A percentile compares a stretch with the other conserved stretches of the same genome.
phyloP scores from a whole-genome alignment of 2,797 vertebrate species.

The Pseudocheirus occidentalis region DNA sequence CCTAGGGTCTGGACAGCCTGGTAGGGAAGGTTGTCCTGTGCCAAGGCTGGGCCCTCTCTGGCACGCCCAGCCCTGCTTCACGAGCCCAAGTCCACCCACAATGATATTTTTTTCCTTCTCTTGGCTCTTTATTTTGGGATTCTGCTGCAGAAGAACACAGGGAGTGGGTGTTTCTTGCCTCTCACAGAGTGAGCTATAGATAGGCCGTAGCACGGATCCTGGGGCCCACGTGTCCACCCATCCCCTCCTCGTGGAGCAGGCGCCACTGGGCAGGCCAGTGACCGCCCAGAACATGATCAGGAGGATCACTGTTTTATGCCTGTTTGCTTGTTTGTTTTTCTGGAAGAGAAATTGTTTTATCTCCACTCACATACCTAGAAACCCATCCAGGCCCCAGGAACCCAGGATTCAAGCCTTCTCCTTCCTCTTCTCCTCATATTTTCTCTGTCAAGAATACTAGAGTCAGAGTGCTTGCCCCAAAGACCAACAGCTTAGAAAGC shows the following conservation, averaged over 20 bases:
- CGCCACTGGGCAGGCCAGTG: not conserved
- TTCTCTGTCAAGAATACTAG: not conserved
- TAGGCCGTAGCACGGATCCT: slow-evolving; percentile 12
- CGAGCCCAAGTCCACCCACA: slow-evolving; percentile 60
- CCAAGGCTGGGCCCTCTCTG: not conserved
- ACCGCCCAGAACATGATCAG: slow-evolving; percentile 15
- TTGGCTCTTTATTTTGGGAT: slow-evolving; percentile 76
- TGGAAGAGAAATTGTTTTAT: not conserved
- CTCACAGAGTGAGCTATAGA: slow-evolving; percentile 73
- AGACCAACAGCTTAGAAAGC: not conserved
- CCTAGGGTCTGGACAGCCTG: too few relatives aligned
- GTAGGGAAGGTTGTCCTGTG: too few relatives aligned
- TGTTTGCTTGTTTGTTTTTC: slow-evolving; percentile 31
- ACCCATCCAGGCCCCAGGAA: not conserved
- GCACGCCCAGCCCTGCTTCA: not conserved
- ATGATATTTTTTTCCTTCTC: slow-evolving; percentile 58
- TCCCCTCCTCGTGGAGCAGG: not conserved
- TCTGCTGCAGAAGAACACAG: slow-evolving; percentile 75
- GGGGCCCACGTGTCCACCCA: not conserved
- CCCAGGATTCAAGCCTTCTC: not conserved
- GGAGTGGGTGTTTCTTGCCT: slow-evolving; percentile 74
- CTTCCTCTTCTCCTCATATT: not conserved
- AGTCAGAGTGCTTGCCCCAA: not conserved
- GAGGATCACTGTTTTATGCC: slow-evolving; percentile 41
- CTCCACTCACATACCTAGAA: not conserved